Evolutionary conservation across 2,888 invertebrate genomes (phyloP).

Genomic region (Cosmia trapezina): DNA sequence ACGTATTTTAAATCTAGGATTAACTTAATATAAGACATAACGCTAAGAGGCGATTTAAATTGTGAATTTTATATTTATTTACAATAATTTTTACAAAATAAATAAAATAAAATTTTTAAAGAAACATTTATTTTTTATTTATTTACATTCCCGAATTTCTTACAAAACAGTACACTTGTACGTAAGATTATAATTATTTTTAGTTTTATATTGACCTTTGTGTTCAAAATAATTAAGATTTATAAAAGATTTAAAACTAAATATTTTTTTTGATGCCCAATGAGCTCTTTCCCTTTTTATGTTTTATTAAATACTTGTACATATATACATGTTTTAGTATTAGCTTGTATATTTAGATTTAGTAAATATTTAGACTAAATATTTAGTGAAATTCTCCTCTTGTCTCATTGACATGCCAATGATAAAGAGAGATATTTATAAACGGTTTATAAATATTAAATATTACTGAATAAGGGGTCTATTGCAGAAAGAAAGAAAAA

Average conservation of each 20-base stretch:
- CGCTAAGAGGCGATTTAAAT: conserved; percentile 29
- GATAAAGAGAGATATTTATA: conserved; percentile 4
- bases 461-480: neutral
- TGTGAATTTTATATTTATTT: conserved; percentile 51
- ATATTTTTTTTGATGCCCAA: no score
- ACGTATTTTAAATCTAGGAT: conserved; percentile 34
- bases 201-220: neutral
- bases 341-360: no score
- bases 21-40: conserved; percentile 34
- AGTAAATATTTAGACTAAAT: neutral
- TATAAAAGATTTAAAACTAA: conserved; percentile 9
- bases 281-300: no score
- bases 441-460: neutral
- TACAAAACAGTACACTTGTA: neutral
- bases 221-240: conserved; percentile 8
- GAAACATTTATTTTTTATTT: conserved; percentile 20
- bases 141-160: conserved; percentile 6
- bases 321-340: no score
- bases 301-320: no score
- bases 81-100: conserved; percentile 45
- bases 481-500: neutral
- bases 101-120: conserved; percentile 44
- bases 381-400: conserved; percentile 7
- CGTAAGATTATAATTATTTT: neutral
- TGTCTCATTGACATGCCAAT: neutral